A percentile compares a stretch with the other conserved stretches of the same genome.
These are phyloP conservation scores for Litoditis marina DNA, from an alignment of 2,888 invertebrate species.

Conservation along the genomic window DNA sequence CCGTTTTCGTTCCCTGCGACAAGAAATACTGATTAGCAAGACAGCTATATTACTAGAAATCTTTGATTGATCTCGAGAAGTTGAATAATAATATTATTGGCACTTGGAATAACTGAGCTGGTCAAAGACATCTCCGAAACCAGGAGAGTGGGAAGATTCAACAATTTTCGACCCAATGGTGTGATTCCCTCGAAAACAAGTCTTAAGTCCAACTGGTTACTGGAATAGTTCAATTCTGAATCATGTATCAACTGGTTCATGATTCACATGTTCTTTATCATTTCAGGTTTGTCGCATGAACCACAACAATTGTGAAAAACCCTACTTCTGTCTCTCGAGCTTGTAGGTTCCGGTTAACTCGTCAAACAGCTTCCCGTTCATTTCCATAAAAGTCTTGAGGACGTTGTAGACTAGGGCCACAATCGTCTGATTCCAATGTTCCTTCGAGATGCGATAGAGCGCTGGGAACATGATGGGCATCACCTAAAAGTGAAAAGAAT, in stretches of 20 bases:
- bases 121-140: no score
- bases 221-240: no score
- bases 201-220: no score
- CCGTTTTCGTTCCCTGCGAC: conserved; percentile 82
- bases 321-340: conserved; percentile 96
- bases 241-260: no score
- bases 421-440: conserved; percentile 99
- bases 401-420: conserved; percentile 99
- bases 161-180: no score
- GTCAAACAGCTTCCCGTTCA: conserved; percentile 99
- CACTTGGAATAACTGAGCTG: no score
- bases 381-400: conserved; percentile 99
- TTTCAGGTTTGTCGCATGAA: not conserved
- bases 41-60: no score
- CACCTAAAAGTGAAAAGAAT: conserved; percentile 68
- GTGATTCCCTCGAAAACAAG: no score
- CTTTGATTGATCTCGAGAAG: no score
- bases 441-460: conserved; percentile 88
- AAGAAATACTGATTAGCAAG: no score
- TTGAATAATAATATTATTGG: no score
- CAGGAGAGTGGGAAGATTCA: no score
- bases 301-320: conserved; percentile 44
- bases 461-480: conserved; percentile 99
- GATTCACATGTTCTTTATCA: not conserved
- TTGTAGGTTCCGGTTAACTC: conserved; percentile 98